These are phyloP conservation scores for Drosophila melanosoma DNA, from an alignment of 2,888 invertebrate species.

Conservation along the genomic window DNA sequence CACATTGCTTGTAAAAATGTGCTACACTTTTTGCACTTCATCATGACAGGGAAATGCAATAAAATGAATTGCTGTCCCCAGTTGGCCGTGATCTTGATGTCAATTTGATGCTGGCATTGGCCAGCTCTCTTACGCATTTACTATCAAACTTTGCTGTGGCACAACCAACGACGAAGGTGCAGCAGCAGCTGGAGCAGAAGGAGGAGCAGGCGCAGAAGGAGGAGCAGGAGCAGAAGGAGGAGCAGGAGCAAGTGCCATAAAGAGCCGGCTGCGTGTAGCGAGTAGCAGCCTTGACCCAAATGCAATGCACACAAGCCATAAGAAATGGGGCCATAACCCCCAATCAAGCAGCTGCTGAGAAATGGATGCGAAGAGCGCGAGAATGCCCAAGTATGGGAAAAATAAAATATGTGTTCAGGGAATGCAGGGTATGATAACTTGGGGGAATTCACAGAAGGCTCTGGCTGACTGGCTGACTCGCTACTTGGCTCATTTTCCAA, in stretches of 20 bases:
- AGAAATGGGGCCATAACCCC: conserved; percentile 6
- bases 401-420: conserved; percentile 21
- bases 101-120: conserved; percentile 59
- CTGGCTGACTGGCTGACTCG: neutral
- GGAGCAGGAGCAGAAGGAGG: too few relatives aligned
- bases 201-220: neutral
- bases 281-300: conserved; percentile 62
- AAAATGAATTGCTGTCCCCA: conserved; percentile 44
- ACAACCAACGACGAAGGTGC: neutral
- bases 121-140: conserved; percentile 41
- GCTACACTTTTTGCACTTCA: conserved; percentile 33
- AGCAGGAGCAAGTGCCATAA: neutral
- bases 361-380: neutral
- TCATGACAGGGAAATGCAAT: conserved; percentile 56
- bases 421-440: conserved; percentile 24
- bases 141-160: conserved; percentile 27
- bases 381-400: neutral
- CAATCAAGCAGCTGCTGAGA: conserved; percentile 18
- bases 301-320: conserved; percentile 23
- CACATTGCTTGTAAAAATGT: conserved; percentile 41
- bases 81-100: conserved; percentile 72
- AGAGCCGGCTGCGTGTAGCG: neutral
- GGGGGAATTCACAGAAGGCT: conserved; percentile 16
- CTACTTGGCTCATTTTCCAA: conserved; percentile 21
- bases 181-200: neutral